A percentile compares a stretch with the other conserved stretches of the same genome.
These are phyloP conservation scores for Saguinus oedipus DNA, from an alignment of 2,797 vertebrate species.

Conservation along the genomic window DNA sequence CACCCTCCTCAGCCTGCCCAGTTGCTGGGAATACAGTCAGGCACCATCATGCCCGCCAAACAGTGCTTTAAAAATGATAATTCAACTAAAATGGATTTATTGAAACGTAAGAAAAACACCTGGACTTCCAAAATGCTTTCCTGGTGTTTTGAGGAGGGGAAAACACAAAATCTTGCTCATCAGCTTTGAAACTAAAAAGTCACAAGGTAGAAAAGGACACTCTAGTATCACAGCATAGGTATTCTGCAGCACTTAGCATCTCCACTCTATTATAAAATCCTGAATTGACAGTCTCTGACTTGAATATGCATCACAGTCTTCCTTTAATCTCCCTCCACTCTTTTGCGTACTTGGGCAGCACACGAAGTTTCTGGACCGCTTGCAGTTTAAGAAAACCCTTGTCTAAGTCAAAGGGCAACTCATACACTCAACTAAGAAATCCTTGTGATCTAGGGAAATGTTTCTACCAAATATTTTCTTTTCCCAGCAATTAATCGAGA, in stretches of 20 bases:
- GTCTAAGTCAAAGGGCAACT: neutral
- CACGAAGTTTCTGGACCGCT: neutral
- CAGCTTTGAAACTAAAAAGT: neutral
- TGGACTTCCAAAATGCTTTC: neutral
- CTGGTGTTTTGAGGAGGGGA: neutral
- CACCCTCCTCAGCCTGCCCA: neutral
- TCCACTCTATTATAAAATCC: neutral
- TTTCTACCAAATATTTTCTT: neutral
- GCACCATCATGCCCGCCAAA: neutral
- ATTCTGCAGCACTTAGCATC: neutral
- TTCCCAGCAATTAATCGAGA: neutral
- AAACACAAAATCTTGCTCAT: neutral
- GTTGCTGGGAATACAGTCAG: neutral
- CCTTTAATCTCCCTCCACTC: neutral
- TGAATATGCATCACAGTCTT: neutral
- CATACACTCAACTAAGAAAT: neutral
- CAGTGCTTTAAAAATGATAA: neutral
- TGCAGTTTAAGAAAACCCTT: neutral
- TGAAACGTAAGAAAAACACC: neutral
- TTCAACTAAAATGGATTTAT: neutral
- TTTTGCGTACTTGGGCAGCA: neutral
- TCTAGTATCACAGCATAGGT: rapidly evolving
- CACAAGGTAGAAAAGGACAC: neutral
- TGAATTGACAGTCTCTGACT: neutral
- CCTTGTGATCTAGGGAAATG: neutral